Percentiles rank a stretch among this genome's conserved stretches.
phyloP scores from a whole-genome alignment of 1,140 invertebrate genomes.

The Zaprionus taronus region DNA sequence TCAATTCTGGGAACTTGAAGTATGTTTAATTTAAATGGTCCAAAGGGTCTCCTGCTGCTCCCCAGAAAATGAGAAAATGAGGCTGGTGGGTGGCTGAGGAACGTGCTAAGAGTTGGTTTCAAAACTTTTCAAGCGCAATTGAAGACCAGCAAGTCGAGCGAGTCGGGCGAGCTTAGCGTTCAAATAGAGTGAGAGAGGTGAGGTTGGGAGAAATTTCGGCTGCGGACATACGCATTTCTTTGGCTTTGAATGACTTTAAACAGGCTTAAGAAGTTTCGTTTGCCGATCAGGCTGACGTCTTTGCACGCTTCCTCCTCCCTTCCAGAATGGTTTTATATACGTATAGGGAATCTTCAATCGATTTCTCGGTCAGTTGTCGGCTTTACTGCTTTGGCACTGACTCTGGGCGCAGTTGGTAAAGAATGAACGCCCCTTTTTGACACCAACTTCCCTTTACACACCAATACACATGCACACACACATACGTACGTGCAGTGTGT shows the following conservation, averaged over 20 bases:
- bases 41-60: constrained; percentile 49
- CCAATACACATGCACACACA: constrained; percentile 11
- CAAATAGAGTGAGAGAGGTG: neutral
- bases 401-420: neutral
- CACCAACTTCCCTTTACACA: constrained; percentile 35
- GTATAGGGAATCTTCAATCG: constrained; percentile 33
- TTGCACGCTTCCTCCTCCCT: neutral
- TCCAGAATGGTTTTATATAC: constrained; percentile 7
- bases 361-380: constrained; percentile 40
- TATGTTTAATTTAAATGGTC: constrained; percentile 80
- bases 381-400: constrained; percentile 18
- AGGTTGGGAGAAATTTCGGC: constrained; percentile 7
- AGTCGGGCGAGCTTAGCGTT: constrained; percentile 22
- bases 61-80: neutral
- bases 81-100: neutral
- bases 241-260: constrained; percentile 27
- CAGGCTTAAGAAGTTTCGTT: neutral
- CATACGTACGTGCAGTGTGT: neutral
- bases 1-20: constrained; percentile 65
- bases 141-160: constrained; percentile 30
- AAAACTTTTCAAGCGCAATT: constrained; percentile 39
- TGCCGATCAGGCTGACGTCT: neutral
- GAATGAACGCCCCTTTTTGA: constrained; percentile 36
- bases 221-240: constrained; percentile 7
- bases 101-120: constrained; percentile 21